Base-by-base conservation (phyloP, 2,797 vertebrate genomes). In the Allobates femoralis region DNA sequence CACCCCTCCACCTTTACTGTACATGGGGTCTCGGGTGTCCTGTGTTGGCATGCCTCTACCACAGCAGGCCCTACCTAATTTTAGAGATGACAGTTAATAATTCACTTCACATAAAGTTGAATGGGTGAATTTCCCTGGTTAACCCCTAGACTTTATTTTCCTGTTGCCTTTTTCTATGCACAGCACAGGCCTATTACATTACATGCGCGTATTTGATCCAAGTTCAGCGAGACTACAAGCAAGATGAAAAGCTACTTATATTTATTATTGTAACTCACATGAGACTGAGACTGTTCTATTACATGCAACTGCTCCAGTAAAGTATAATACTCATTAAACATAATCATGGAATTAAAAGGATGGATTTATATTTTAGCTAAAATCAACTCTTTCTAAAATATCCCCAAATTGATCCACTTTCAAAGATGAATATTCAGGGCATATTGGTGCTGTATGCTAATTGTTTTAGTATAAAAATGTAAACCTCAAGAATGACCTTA, bases 131-230 rank as follows among this genome's bases (percentile, higher is more conserved):
- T 77, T 87, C 87, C 90, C 90, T 91, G 89, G 84, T 87, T 91
- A 88, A 83, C 66, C 84, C 90, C 85, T 53, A 16, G 16, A 78
- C 79, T 85, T 79, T 77, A 89, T 88, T 90, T 89, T 90, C 89
- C 81, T 91, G 34, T 51, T 87, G 62, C 86, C 34, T 76, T 73
- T 79, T 90, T 90, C 71, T 88, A 85, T 83, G 56, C 88, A 84
- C 81, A 90, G 21, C 88, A 77, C 88, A 76, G 58, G 0, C 84
- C 14, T 8, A 0, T 28, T 18, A 76, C n/a, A 71, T 88, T 86
- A 89, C 89, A 66, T 89, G 81, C 90, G 88, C 89, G 74, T 90
- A 90, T 90, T 91, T 90, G 86, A 92, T 89, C 91, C 16, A 14
- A 90, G 89, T 8, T 37, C 34, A 74, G 23, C 30, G 30, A 79